Conservation (phyloP, 2,888 invertebrate genomes). For the Polyommatus iphigenia region DNA sequence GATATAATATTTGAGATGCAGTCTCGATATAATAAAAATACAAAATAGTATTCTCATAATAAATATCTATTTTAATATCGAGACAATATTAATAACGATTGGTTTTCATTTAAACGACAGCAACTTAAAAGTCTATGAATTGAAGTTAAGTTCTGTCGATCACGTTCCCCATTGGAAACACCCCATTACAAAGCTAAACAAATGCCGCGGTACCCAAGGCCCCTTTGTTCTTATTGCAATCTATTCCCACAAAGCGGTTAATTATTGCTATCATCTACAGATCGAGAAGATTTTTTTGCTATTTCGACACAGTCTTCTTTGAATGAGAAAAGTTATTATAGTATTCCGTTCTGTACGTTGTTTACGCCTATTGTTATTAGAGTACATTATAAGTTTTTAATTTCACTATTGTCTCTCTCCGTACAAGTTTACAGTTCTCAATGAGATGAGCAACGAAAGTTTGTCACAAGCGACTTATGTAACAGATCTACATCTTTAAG, state of each 20-base stretch:
- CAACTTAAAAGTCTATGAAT: neutral
- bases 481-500: neutral
- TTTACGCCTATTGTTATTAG: slow-evolving; percentile 39
- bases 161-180: neutral
- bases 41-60: neutral
- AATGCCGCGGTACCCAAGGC: slow-evolving; percentile 57
- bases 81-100: neutral
- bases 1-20: neutral
- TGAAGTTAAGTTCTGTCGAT: neutral
- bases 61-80: neutral
- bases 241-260: slow-evolving; percentile 69
- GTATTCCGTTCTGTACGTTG: slow-evolving; percentile 39
- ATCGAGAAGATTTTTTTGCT: slow-evolving; percentile 61
- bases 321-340: slow-evolving; percentile 43
- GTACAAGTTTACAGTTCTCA: neutral
- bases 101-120: neutral
- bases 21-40: too few relatives aligned
- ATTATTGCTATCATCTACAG: slow-evolving; percentile 64
- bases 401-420: slow-evolving; percentile 20
- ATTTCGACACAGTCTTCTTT: slow-evolving; percentile 55
- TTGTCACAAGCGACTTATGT: neutral
- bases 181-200: slow-evolving; percentile 53
- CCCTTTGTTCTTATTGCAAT: slow-evolving; percentile 68
- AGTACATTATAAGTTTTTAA: slow-evolving; percentile 16
- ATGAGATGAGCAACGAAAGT: slow-evolving; percentile 6